phyloP scores from a whole-genome alignment of 2,888 invertebrate species.

The Caenorhabditis afra region DNA sequence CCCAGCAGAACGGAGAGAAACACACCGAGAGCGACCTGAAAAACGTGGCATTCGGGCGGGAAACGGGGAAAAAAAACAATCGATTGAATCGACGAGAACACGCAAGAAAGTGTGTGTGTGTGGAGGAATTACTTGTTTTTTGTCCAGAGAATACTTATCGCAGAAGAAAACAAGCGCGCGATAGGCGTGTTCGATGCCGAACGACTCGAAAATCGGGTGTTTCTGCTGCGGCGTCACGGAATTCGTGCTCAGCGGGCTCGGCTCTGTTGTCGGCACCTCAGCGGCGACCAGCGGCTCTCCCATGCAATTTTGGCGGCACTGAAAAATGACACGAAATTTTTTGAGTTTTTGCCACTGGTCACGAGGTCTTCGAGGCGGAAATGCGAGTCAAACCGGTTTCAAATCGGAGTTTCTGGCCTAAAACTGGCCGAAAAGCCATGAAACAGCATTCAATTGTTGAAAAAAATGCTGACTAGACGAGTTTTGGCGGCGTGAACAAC shows the following conservation, averaged over 20 bases:
- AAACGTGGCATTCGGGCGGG: background rate
- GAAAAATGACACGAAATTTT: conserved; percentile 5
- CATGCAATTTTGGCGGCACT: conserved; percentile 30
- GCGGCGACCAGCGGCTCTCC: conserved; percentile 35
- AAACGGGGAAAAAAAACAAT: background rate
- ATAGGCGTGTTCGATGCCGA: conserved; percentile 18
- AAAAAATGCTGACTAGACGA: no score
- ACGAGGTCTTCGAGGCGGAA: background rate
- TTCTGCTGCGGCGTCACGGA: conserved; percentile 20
- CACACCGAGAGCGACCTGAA: conserved; percentile 63
- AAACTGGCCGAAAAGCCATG: no score
- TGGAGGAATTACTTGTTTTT: conserved; percentile 56
- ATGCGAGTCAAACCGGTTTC: background rate
- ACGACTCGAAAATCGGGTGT: background rate
- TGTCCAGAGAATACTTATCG: conserved; percentile 59
- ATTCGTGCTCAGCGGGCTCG: conserved; percentile 37
- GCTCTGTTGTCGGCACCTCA: conserved; percentile 31
- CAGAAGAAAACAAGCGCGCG: conserved; percentile 48
- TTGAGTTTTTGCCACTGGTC: background rate
- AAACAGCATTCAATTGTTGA: no score
- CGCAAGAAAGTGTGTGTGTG: no score
- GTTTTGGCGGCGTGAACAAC: no score
- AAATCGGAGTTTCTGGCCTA: background rate
- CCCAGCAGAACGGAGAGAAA: conserved; percentile 54
- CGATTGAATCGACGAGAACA: no score